Base-by-base conservation (phyloP, 1,140 invertebrate genomes). In the Polyergus mexicanus region DNA sequence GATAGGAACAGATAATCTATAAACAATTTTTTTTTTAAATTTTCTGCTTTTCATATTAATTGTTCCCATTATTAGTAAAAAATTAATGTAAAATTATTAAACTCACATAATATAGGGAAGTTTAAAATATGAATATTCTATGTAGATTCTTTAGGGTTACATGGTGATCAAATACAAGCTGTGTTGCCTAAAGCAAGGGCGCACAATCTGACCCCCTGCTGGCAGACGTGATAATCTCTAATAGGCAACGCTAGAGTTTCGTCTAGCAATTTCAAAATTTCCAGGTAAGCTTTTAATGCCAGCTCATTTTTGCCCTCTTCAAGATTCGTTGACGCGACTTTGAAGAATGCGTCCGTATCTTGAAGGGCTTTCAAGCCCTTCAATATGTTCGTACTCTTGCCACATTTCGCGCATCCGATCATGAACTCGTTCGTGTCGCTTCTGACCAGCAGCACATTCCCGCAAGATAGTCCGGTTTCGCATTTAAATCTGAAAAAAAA, bases 151-250 rank as follows among this genome's bases (percentile, higher is more conserved):
- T 44, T 10, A 10, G 22, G 19, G 4, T 16, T 68, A 0, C 0
- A 22, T 6, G 1, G 54, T 41, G 11, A 72, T 89, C 54, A 89
- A n/a, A 75, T n/a, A 5, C 38, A 62, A 66, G 58, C 28, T 35
- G 2, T 44, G 86, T 98, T 98, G 68, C 97, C 97, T 80, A 96
- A 94, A 76, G 96, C 94, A 1, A 98, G 94, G 91, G 96, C 96
- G 86, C 97, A 98, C 60, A 97, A 96, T 91, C 97, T 97, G 13
- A 98, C 94, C 28, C 97, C 96, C 94, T 98, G 97, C 86, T 98
- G 97, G 90, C 97, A 98, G 60, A 98, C 95, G 92, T 98, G 97
- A 92, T 97, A 98, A 89, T 98, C 98, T 91, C 95, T 96, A 88
- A 98, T 98, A 0, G 98, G 98, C 11, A 97, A 96, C 16, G 96